Evolutionary conservation across 2,888 invertebrate genomes (phyloP).

Genomic region (Archaeoteleia sp.): DNA sequence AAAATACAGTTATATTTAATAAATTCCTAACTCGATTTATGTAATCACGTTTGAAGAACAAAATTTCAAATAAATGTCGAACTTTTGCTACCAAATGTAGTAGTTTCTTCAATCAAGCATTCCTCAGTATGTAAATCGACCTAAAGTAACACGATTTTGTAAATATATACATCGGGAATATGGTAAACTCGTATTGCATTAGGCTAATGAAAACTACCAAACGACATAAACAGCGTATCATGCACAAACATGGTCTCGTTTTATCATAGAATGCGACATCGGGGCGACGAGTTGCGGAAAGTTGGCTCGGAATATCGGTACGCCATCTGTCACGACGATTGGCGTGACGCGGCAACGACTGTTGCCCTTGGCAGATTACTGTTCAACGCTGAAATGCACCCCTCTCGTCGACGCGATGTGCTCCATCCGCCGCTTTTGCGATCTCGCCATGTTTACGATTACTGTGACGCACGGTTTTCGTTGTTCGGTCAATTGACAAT

Average conservation of each 20-base stretch:
- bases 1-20: too few relatives aligned
- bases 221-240: too few relatives aligned
- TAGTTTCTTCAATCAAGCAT: too few relatives aligned
- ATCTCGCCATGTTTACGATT: conserved; percentile 34
- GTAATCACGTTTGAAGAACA: too few relatives aligned
- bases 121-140: too few relatives aligned
- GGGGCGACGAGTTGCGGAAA: conserved; percentile 44
- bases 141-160: too few relatives aligned
- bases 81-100: too few relatives aligned
- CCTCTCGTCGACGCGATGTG: conserved; percentile 41
- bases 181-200: too few relatives aligned
- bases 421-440: conserved; percentile 17
- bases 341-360: conserved; percentile 50
- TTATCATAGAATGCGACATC: conserved; percentile 30
- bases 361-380: conserved; percentile 51
- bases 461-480: conserved; percentile 32
- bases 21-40: too few relatives aligned
- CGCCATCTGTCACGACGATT: conserved; percentile 52
- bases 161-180: too few relatives aligned
- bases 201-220: too few relatives aligned
- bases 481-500: conserved; percentile 41
- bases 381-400: conserved; percentile 38
- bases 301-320: conserved; percentile 41
- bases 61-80: too few relatives aligned
- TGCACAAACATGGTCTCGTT: background rate